Percentiles rank a stretch among this genome's conserved stretches.
Evolutionary conservation across 53 echinoderm and acorn worm genomes (phyloP).

Genomic region (Holothuria leucospilota): DNA sequence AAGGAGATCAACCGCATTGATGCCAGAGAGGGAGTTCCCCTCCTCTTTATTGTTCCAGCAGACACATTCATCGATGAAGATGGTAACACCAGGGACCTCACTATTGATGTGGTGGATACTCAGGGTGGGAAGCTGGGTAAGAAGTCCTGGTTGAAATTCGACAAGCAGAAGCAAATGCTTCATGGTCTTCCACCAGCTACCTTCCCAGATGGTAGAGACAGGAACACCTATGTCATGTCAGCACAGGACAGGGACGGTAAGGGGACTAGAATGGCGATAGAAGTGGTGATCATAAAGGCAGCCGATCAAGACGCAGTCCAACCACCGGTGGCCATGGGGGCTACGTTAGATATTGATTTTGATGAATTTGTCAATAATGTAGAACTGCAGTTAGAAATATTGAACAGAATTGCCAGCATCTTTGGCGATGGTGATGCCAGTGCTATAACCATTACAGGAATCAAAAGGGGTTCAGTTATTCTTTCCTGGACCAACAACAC

Average conservation of each 20-base stretch:
- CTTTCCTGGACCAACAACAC: conserved; percentile 97
- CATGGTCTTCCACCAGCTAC: conserved; percentile 54
- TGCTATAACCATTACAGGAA: conserved; percentile 86
- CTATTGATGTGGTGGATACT: conserved; percentile 58
- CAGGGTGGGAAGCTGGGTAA: conserved; percentile 54
- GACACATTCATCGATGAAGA: conserved; percentile 95
- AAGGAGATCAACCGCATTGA: conserved; percentile 61
- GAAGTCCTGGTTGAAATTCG: conserved; percentile 86
- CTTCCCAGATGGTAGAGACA: conserved; percentile 58
- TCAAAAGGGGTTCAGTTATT: conserved; percentile 88
- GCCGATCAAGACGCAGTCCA: conserved; percentile 35
- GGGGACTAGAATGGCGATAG: conserved; percentile 59
- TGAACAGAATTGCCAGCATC: conserved; percentile 83
- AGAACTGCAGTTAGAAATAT: conserved; percentile 77
- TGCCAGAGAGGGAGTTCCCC: conserved; percentile 68
- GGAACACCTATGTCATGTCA: conserved; percentile 54
- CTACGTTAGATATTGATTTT: conserved; percentile 87
- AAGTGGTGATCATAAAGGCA: conserved; percentile 75
- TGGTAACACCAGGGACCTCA: conserved; percentile 80
- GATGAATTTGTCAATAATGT: conserved; percentile 88
- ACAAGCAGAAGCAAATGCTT: conserved; percentile 78
- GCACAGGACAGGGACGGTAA: conserved; percentile 82
- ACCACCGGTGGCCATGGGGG: conserved; percentile 87
- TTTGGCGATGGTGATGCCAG: conserved; percentile 90
- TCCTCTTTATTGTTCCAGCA: conserved; percentile 72